Percentiles rank a stretch among this genome's conserved stretches.
phyloP scores from a whole-genome alignment of 2,888 invertebrate genomes.

The Agrochola circellaris region DNA sequence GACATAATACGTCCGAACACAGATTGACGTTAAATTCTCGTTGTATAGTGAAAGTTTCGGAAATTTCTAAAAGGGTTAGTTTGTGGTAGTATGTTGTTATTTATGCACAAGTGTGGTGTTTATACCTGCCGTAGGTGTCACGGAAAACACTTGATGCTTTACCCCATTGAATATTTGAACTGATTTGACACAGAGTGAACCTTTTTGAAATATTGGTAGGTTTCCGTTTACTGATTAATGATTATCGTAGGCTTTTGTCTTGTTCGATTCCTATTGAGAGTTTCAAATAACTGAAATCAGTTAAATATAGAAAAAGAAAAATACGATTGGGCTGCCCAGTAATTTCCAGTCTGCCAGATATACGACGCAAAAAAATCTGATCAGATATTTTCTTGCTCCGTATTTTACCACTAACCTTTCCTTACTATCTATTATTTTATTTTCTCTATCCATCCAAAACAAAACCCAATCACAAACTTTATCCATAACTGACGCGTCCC shows the following conservation, averaged over 20 bases:
- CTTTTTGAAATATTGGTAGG: background rate
- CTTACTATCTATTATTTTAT: slow-evolving; percentile 43
- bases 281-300: background rate
- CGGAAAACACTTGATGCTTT: slow-evolving; percentile 9
- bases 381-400: slow-evolving; percentile 13
- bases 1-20: background rate
- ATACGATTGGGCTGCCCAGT: too few species aligned
- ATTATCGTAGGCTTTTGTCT: background rate
- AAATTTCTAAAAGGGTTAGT: slow-evolving; percentile 37
- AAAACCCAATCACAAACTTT: slow-evolving; percentile 61
- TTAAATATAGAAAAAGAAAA: background rate
- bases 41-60: slow-evolving; percentile 23
- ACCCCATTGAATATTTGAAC: slow-evolving; percentile 42
- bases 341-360: background rate
- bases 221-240: background rate
- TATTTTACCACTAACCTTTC: slow-evolving; percentile 9
- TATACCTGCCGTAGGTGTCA: slow-evolving; percentile 20
- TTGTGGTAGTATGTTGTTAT: slow-evolving; percentile 33
- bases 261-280: background rate
- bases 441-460: slow-evolving; percentile 56
- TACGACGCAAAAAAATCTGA: background rate
- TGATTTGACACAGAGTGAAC: background rate
- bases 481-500: slow-evolving; percentile 51
- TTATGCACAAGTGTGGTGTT: slow-evolving; percentile 30
- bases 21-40: slow-evolving; percentile 9